Evolutionary conservation across 1,140 invertebrate species (phyloP).

Genomic region (Cyclargus thomasi): DNA sequence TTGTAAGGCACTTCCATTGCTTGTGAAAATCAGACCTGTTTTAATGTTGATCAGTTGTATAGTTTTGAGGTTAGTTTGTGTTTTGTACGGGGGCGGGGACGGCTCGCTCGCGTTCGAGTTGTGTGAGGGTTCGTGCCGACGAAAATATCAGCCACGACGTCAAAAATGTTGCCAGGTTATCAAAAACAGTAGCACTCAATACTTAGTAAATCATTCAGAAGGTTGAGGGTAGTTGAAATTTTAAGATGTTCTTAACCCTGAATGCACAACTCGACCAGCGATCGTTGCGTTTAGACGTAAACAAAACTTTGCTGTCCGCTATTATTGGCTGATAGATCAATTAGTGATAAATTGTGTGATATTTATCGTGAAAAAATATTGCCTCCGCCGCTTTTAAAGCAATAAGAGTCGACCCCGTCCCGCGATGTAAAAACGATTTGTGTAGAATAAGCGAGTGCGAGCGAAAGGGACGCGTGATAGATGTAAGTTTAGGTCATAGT

Average conservation of each 20-base stretch:
- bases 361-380: constrained; percentile 43
- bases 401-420: constrained; percentile 60
- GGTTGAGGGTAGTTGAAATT: background rate
- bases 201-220: no score
- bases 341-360: constrained; percentile 63
- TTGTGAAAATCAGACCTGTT: constrained; percentile 32
- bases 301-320: constrained; percentile 40
- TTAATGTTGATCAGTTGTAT: constrained; percentile 53
- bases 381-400: constrained; percentile 61
- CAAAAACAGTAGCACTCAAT: no score
- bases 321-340: constrained; percentile 42
- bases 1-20: constrained; percentile 30
- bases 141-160: background rate
- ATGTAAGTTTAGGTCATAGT: constrained; percentile 69
- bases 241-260: background rate
- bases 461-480: constrained; percentile 45
- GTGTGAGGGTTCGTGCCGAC: background rate
- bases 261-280: background rate
- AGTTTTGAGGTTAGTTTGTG: constrained; percentile 31
- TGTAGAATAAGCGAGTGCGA: constrained; percentile 52
- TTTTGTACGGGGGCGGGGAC: constrained; percentile 46
- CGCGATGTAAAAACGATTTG: constrained; percentile 57
- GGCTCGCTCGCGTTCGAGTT: constrained; percentile 32
- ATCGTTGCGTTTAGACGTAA: constrained; percentile 37
- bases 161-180: background rate